Base-by-base conservation (phyloP, 2,113 vertebrate genomes). In the Sakesphorus luctuosus region DNA sequence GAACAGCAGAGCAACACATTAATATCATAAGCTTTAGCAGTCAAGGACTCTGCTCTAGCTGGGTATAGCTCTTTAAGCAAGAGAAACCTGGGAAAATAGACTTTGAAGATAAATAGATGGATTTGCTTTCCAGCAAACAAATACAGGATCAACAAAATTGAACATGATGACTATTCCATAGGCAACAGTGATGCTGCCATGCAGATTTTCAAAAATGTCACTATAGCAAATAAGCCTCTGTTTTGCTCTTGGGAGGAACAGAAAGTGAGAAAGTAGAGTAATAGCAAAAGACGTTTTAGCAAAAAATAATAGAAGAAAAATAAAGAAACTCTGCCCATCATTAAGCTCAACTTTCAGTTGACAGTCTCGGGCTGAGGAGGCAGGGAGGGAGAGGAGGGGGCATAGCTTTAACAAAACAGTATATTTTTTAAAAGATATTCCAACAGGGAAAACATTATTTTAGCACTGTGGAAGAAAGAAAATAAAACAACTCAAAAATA, bases 71-170 rank as follows among this genome's bases (percentile, higher is more conserved):
- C 91, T 87, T 93, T 85, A 87, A 94, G 90, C 61, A 88, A 71
- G 14, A 0, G 75, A 79, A 95, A 91, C 68, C 82, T 87, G 80
- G 77, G 59, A 87, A 88, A 94, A 95, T 2, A 94, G 93, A 72
- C 88, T 95, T 97, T 96, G 96, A 97, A 96, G 95, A 94, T 95
- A 94, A 97, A 93, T 68, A 96, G 90, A 97, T 93, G 90, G 88
- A 92, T 96, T 96, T 97, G 90, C 88, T 97, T 95, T 96, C 94
- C 88, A 89, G 90, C 95, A 96, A 96, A 96, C 80, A 96, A 95
- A 93, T 84, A 90, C 86, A 82, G 83, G 92, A 93, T 96, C 90
- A 93, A 94, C 92, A 75, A 94, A 96, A 96, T 90, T 95, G 96
- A 97, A 97, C 88, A 93, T 84, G 95, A 96, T 96, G 90, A 97